A percentile compares a stretch with the other conserved stretches of the same genome.
Evolutionary conservation across 1,140 invertebrate species (phyloP).

Genomic region (Pseudomyrmex cubaensis): DNA sequence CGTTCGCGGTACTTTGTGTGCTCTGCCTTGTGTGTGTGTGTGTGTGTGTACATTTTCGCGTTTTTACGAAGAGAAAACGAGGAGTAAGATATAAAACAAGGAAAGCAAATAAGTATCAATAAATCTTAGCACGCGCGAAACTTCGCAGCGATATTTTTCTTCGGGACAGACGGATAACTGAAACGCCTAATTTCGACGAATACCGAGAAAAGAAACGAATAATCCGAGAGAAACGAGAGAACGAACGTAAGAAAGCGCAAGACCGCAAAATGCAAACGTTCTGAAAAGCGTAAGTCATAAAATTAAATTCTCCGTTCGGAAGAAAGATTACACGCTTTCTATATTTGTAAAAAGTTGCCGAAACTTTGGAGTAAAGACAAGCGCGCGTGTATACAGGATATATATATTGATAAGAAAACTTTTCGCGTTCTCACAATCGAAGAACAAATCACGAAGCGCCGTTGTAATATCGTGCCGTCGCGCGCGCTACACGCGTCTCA

Average conservation of each 20-base stretch:
- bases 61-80: neutral
- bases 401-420: neutral
- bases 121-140: conserved; percentile 57
- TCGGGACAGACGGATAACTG: conserved; percentile 35
- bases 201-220: conserved; percentile 38
- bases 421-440: neutral
- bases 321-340: neutral
- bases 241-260: neutral
- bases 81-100: neutral
- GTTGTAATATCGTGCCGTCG: neutral
- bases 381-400: neutral
- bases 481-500: neutral
- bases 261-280: neutral
- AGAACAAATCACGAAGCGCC: neutral
- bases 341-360: neutral
- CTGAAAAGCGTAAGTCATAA: neutral
- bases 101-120: conserved; percentile 51
- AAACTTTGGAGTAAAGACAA: neutral
- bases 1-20: conserved; percentile 7
- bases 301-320: conserved; percentile 29
- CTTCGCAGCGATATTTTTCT: conserved; percentile 55
- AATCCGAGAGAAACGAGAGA: neutral
- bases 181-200: conserved; percentile 66
- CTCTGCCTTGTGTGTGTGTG: no score
- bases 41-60: neutral